Conservation (phyloP, 2,113 vertebrate genomes). For the Dissostichus mawsoni region DNA sequence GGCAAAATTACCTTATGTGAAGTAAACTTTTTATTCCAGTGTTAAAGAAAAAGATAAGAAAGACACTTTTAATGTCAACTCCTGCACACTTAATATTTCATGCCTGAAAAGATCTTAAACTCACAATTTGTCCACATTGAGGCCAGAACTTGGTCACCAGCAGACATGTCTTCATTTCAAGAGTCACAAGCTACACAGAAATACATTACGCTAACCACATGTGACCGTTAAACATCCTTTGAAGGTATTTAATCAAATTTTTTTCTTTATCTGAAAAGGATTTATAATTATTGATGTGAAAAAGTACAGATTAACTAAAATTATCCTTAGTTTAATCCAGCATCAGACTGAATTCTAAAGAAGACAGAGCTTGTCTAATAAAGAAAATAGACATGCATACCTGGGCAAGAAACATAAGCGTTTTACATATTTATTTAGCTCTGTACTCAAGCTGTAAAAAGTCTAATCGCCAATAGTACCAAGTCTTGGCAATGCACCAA, state of each 20-base stretch:
- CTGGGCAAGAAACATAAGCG: not conserved
- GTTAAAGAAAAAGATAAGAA: no score
- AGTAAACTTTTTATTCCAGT: no score
- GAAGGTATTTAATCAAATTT: not conserved
- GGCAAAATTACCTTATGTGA: no score
- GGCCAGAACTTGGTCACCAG: constrained; percentile 6
- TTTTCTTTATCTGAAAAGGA: not conserved
- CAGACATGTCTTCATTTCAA: not conserved
- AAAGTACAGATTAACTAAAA: constrained; percentile 2
- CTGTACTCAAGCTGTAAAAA: constrained; percentile 1
- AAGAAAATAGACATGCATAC: not conserved
- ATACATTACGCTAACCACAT: not conserved
- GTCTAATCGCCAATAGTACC: no score
- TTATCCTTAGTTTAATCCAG: not conserved
- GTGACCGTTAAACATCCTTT: not conserved
- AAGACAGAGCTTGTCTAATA: constrained; percentile 1
- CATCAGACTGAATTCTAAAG: not conserved
- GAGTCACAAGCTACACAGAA: not conserved
- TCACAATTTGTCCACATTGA: not conserved
- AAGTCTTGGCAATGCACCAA: constrained; percentile 12
- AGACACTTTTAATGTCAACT: no score
- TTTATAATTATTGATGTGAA: not conserved
- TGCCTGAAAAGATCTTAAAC: not conserved
- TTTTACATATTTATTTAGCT: not conserved
- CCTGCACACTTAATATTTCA: no score